Evolutionary conservation across 2,113 vertebrate genomes (phyloP), one percentile per base, ranked within the genome.

Genomic region (Coptodon rendalli): DNA sequence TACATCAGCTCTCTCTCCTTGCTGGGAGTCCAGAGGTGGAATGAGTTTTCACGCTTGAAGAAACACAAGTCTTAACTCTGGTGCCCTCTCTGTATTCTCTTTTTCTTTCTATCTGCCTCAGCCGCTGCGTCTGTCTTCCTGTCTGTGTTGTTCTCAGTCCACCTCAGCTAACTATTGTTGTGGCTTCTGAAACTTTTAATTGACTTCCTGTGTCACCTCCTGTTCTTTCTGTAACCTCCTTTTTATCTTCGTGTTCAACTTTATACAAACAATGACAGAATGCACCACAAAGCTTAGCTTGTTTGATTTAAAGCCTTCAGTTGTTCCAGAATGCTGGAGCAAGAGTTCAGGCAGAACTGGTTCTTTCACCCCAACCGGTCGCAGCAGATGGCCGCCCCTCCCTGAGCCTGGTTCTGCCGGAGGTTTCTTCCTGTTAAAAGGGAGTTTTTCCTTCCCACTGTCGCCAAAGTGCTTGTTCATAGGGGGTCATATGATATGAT

Each of bases 1-100:
- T 13, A 10, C 81, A n/a, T 86, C 22, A 16, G 80, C 59, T 71
- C 68, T 36, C 61, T 88, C 87, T 68, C 53, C 53, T 82, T 27
- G 52, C 81, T 45, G 27, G 86, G 83, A 91, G 92, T 91, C 88
- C 84, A 92, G 90, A 94, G 93, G 92, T 94, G 93, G 89, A 94
- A 94, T 93, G 92, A 93, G 92, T 93, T 95, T 94, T 93, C 88
- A 93, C 56, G 90, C 93, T 88, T 91, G 68, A 89, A 52, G 45
- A 87, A 78, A 68, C 92, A 88, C 82, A 13, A 84, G 88, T 91
- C 93, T 88, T 87, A 91, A 82, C 89, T 88, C 87, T 40, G 2
- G 89, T 92, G 94, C 92, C 91, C 91, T 91, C 89, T 14, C 36
- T 34, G 59, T 16, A 8, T n/a, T 82, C 24, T n/a, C 14, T 63